A percentile compares a stretch with the other conserved stretches of the same genome.
phyloP scores from a whole-genome alignment of 2,888 invertebrate genomes.

The Cremastinae sp. region DNA sequence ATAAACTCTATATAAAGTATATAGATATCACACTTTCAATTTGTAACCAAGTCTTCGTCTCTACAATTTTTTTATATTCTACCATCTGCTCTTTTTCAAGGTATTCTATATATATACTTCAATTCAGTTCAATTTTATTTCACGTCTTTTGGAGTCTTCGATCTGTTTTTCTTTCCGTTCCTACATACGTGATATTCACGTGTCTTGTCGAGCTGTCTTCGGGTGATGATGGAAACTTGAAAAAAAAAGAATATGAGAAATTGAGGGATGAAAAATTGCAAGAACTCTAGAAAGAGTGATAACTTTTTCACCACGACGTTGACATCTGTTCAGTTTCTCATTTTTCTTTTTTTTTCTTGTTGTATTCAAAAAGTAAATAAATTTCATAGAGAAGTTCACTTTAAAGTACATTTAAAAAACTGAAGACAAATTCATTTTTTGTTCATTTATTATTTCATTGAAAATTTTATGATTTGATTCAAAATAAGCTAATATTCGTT shows the following conservation, averaged over 20 bases:
- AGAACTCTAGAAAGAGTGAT: neutral
- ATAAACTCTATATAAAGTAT: conserved; percentile 72
- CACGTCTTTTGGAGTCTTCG: conserved; percentile 5
- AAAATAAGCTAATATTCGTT: no score
- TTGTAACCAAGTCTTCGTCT: conserved; percentile 35
- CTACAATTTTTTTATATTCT: conserved; percentile 19
- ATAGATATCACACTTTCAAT: conserved; percentile 73
- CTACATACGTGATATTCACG: neutral
- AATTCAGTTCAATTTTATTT: conserved; percentile 35
- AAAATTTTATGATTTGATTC: no score
- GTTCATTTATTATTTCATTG: no score
- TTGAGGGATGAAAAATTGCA: conserved; percentile 13
- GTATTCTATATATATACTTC: conserved; percentile 10
- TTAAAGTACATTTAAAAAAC: no score
- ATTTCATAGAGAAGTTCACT: no score
- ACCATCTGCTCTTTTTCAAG: neutral
- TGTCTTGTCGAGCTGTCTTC: conserved; percentile 5
- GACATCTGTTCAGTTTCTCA: conserved; percentile 11
- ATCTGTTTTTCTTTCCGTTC: conserved; percentile 2
- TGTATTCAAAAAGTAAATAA: no score
- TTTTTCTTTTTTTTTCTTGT: neutral
- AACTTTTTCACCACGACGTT: conserved; percentile 13
- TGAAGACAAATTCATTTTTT: no score
- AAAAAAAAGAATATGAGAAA: neutral
- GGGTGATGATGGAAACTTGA: conserved; percentile 10